Evolutionary conservation across 1,140 invertebrate genomes (phyloP), one percentile per base, ranked within the genome.

Genomic region (Spodoptera frugiperda): DNA sequence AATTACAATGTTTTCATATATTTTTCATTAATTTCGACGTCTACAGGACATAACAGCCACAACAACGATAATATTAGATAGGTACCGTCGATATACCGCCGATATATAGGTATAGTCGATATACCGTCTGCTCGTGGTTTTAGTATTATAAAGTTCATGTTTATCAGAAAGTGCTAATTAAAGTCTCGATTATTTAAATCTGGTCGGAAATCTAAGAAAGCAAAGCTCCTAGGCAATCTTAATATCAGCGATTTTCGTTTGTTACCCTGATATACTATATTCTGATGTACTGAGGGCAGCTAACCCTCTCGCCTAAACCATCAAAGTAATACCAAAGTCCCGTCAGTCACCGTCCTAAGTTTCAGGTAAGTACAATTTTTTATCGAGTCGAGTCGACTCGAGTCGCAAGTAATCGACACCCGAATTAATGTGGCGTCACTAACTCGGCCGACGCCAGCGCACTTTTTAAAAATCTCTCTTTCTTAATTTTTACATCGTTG

Each of bases 401-500:
- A 70, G 75, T 63, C 59, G 33, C 63, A 9, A 84, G 90, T 86
- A 89, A 91, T 91, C 89, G 90, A 89, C 87, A 87, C 83, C 78
- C 78, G 85, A 90, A 93, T 92, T 90, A 93, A 93, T 93, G 91
- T 93, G 89, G 86, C 90, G 90, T 84, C 90, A 90, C 89, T 93
- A 92, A 93, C 90, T 91, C 86, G 86, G 68, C 82, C 79, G 85
- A 86, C 86, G 87, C 82, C 88, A 48, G 85, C 82, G 82, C 88
- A 83, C 87, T 86, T 88, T 87, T 59, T 53, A 90, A 92, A 89
- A 91, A 91, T 90, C 86, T 91, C 84, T 91, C 85, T 91, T 89
- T 91, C 90, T 89, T 92, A 92, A 91, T 93, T 93, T 91, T 91
- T 93, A 92, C 90, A 92, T 89, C 89, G 83, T 89, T 87, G 80